These are phyloP conservation scores for Lamprologus tigripictilis DNA, from an alignment of 2,113 vertebrate genomes.

Conservation along the genomic window DNA sequence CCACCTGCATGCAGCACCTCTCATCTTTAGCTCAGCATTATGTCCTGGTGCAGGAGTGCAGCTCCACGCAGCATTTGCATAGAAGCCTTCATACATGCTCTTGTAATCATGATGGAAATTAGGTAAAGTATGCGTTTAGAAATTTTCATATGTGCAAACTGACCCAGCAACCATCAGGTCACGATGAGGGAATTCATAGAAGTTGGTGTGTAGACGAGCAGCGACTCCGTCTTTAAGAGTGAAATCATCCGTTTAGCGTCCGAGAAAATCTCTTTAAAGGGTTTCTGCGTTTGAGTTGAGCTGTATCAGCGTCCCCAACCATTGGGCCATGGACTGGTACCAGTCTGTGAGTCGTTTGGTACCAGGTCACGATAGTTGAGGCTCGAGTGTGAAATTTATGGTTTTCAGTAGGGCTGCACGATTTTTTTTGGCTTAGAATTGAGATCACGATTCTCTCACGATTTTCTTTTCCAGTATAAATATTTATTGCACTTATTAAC, in stretches of 20 bases:
- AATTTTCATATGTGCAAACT: constrained; percentile 53
- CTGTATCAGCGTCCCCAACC: not conserved
- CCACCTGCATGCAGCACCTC: not conserved
- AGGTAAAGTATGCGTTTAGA: constrained; percentile 33
- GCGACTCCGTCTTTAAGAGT: not conserved
- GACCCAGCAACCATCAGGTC: not conserved
- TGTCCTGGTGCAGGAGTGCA: not conserved
- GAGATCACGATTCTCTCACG: no score
- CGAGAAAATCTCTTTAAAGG: accelerated
- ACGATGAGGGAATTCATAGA: not conserved
- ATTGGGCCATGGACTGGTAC: not conserved
- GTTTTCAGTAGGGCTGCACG: no score
- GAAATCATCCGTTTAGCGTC: not conserved
- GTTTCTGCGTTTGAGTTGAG: not conserved
- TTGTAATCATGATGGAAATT: constrained; percentile 29
- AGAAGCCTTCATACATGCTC: constrained; percentile 8
- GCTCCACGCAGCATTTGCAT: constrained; percentile 55
- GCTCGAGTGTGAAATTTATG: not conserved
- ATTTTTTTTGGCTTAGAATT: accelerated
- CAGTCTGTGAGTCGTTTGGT: not conserved
- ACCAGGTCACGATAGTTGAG: not conserved
- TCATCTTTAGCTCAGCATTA: not conserved
- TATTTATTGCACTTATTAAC: no score
- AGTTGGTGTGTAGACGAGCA: not conserved
- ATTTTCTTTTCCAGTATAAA: no score